Evolutionary conservation across 2,797 vertebrate genomes (phyloP).

Genomic region (Molossus alvarezi): DNA sequence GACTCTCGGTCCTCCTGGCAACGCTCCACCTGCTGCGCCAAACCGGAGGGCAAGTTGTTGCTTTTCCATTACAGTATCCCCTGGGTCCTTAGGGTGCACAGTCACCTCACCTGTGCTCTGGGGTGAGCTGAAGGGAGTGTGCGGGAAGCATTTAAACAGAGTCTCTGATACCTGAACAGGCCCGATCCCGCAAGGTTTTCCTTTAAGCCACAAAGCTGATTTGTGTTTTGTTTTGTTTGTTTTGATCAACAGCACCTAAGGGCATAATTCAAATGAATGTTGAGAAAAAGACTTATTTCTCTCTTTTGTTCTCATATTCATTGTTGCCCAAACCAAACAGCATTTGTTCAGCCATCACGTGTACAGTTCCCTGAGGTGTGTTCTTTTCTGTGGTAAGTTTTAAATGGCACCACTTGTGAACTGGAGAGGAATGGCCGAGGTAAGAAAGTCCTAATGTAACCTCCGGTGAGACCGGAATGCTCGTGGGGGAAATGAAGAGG

Average conservation of each 20-base stretch:
- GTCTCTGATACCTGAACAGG: neutral
- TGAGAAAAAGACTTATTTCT: constrained; percentile 49
- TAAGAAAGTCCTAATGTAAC: constrained; percentile 42
- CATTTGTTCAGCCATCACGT: neutral
- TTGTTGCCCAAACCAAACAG: constrained; percentile 64
- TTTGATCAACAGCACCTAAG: constrained; percentile 47
- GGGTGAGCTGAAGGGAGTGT: neutral
- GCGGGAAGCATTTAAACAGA: neutral
- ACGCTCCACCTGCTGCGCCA: too few relatives aligned
- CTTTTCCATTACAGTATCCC: neutral
- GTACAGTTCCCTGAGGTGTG: neutral
- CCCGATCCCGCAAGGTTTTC: neutral
- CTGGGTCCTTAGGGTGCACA: neutral
- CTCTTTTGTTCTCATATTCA: constrained; percentile 55
- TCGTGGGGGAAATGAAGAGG: neutral
- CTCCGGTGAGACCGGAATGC: constrained; percentile 40
- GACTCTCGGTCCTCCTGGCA: too few relatives aligned
- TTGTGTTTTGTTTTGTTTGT: constrained; percentile 27
- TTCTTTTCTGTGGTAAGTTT: constrained; percentile 49
- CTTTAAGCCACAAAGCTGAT: constrained; percentile 48
- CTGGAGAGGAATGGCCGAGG: constrained; percentile 2
- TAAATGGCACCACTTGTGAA: constrained; percentile 31
- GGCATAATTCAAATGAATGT: constrained; percentile 56
- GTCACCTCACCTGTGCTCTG: neutral
- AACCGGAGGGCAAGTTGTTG: too few relatives aligned